Conservation (phyloP, 1,140 invertebrate genomes). For the Phortica variegata region DNA sequence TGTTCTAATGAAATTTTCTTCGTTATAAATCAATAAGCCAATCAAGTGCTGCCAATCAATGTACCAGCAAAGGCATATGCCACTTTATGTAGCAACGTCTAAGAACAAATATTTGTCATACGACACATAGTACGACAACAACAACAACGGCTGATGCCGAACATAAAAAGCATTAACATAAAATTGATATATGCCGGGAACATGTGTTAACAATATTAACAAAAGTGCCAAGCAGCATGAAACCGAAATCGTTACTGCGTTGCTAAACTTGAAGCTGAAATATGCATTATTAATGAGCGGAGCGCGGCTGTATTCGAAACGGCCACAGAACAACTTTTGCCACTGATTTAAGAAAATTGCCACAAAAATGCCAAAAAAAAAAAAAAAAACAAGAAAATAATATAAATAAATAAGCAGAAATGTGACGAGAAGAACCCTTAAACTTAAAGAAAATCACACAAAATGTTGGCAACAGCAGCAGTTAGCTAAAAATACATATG, state of each 20-base stretch:
- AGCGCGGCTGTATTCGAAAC: no score
- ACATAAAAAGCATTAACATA: constrained; percentile 2
- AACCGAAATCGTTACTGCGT: no score
- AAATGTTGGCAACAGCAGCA: no score
- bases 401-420: constrained; percentile 13
- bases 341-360: no score
- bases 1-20: constrained; percentile 19
- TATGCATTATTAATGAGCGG: no score
- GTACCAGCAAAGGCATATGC: not conserved
- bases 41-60: constrained; percentile 29
- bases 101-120: constrained; percentile 27
- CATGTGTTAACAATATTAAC: constrained; percentile 9
- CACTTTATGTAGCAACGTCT: not conserved
- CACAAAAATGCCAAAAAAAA: not conserved
- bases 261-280: no score
- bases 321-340: not conserved
- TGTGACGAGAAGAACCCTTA: no score
- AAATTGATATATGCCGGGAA: constrained; percentile 23
- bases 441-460: no score
- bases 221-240: no score
- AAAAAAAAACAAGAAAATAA: not conserved
- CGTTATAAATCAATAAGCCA: constrained; percentile 33
- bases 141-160: not conserved
- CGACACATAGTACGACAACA: constrained; percentile 6
- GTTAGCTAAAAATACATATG: no score